Evolutionary conservation across 2,113 vertebrate genomes (phyloP).

Genomic region (Saiga tatarica): DNA sequence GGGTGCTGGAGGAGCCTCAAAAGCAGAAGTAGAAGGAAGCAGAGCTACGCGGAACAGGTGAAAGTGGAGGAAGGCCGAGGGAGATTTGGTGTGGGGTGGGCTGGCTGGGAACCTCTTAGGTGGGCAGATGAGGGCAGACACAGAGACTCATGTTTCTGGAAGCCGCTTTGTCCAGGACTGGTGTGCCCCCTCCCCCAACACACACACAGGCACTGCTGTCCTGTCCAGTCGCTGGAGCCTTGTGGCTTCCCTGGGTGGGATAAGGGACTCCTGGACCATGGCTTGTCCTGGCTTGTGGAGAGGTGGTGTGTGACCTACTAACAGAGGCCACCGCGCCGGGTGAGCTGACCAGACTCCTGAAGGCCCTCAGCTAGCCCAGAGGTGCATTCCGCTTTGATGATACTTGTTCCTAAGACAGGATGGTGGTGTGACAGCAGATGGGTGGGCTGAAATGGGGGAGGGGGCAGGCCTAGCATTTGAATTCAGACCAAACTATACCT

Average conservation of each 20-base stretch:
- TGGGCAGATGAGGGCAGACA: neutral
- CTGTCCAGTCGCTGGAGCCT: neutral
- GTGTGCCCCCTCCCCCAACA: neutral
- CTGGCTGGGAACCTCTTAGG: neutral
- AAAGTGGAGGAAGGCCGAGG: neutral
- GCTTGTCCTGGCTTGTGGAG: neutral
- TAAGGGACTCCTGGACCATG: neutral
- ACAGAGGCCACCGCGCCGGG: neutral
- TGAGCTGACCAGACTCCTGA: neutral
- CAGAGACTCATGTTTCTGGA: neutral
- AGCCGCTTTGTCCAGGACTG: neutral
- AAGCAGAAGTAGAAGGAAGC: neutral
- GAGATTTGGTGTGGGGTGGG: rapidly evolving
- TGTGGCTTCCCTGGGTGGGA: too few relatives aligned
- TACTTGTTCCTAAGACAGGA: neutral
- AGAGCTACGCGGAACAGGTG: neutral
- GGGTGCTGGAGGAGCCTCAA: neutral
- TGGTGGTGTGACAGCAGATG: neutral
- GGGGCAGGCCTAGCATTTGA: neutral
- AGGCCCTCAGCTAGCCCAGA: neutral
- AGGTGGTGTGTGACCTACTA: neutral
- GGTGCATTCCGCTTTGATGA: neutral
- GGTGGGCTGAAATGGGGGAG: neutral
- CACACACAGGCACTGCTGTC: neutral
- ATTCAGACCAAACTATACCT: neutral